Evolutionary conservation across 1,140 invertebrate species (phyloP), one percentile per base, ranked within the genome.

Genomic region (Helicoverpa armigera): DNA sequence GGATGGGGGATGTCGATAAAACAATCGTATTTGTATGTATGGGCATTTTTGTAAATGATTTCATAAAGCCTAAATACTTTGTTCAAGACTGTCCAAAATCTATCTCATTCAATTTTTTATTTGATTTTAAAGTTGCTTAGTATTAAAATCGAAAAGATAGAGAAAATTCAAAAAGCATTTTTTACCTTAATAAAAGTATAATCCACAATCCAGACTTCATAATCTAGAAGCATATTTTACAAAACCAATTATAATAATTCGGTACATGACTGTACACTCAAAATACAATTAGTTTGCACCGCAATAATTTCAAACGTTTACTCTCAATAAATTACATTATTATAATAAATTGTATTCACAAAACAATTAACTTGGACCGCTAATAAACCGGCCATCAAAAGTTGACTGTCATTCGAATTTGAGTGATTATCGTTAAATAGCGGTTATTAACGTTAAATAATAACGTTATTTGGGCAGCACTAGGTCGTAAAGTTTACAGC

Each of bases 401-500:
- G 12, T 51, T 53, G 67, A 9, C 69, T 53, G 50, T 54, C 69
- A 31, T 54, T 43, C 5, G 35, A 43, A 23, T 51, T 54, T 29
- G 50, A 53, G 69, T 72, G 53, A 72, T 72, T 54, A 54, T 53
- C 69, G 69, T 72, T 72, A 72, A 72, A 72, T 54, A 53, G 18
- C 69, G 50, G 67, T 69, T 69, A 70, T 51, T 70, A 70, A 29
- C 35, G 63, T 63, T 35, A 60, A 23, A 23, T 63, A 65, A 50
- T 53, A 54, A 72, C 69, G 50, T 54, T 54, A 72, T 54, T 72
- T 43, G 69, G 69, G 23, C 69, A 53, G 69, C 69, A 72, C 69
- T 72, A 72, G 69, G 50, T 72, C 69, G 18, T 72, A 72, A 72
- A 72, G 50, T 72, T 72, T 72, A 72, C 18, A 72, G 50, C 69